phyloP scores from a whole-genome alignment of 37 sponge, comb jelly and placozoan species.

The Aplysina aerophoba region DNA sequence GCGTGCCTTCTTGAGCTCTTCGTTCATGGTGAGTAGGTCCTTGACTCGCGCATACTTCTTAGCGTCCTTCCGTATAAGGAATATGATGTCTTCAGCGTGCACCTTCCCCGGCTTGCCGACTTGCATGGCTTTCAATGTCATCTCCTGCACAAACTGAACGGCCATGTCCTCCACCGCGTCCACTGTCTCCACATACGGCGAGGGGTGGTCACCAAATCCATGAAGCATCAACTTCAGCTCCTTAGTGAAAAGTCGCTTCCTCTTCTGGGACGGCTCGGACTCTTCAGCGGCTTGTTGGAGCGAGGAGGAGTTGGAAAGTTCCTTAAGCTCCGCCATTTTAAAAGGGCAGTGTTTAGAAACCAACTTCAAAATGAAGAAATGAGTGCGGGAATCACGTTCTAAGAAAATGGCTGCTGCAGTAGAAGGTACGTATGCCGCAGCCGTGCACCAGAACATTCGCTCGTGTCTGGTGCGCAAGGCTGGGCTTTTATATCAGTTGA shows the following conservation, averaged over 20 bases:
- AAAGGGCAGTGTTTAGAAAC: no score
- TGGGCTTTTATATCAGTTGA: no score
- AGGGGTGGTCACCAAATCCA: slow-evolving; percentile 97
- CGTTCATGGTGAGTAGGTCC: slow-evolving; percentile 94
- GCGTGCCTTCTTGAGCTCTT: slow-evolving; percentile 90
- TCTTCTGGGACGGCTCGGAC: slow-evolving; percentile 17
- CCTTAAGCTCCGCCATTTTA: slow-evolving; percentile 28
- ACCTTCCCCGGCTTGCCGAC: slow-evolving; percentile 91
- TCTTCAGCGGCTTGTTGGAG: background rate
- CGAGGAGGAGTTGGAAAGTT: background rate
- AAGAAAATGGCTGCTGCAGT: no score
- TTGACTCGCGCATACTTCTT: slow-evolving; percentile 92
- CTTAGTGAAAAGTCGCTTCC: slow-evolving; percentile 71
- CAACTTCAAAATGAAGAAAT: no score
- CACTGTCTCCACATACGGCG: slow-evolving; percentile 90
- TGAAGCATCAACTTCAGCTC: slow-evolving; percentile 96
- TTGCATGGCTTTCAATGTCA: slow-evolving; percentile 89
- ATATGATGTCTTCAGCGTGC: slow-evolving; percentile 92
- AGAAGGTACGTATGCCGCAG: no score
- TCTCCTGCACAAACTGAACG: slow-evolving; percentile 81
- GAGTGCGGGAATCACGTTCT: no score
- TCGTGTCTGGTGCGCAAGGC: no score
- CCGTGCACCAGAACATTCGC: no score
- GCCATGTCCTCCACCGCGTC: slow-evolving; percentile 94
- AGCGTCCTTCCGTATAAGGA: slow-evolving; percentile 88